These are phyloP conservation scores for Ephydatia muelleri DNA, from an alignment of 37 sponge, comb jelly and placozoan species.

Conservation along the genomic window DNA sequence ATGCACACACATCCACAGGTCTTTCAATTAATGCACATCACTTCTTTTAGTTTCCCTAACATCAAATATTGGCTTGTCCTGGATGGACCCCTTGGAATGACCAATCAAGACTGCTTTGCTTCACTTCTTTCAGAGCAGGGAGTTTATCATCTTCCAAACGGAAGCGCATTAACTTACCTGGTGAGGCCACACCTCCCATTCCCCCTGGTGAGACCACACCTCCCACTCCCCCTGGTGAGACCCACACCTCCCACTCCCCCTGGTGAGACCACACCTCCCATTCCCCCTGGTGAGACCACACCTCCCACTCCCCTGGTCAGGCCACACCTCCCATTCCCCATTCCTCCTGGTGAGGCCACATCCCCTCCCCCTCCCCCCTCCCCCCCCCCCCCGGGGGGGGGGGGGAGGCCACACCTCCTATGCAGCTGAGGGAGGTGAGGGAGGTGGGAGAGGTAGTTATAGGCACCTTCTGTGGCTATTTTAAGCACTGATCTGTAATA, in stretches of 20 bases:
- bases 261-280: too few relatives aligned
- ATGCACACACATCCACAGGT: too few relatives aligned
- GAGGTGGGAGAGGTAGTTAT: background rate
- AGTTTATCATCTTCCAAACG: conserved; percentile 18
- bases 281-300: too few relatives aligned
- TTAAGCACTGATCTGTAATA: background rate
- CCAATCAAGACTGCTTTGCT: background rate
- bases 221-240: too few relatives aligned
- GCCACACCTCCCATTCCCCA: too few relatives aligned
- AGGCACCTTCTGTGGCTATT: background rate
- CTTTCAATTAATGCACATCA: too few relatives aligned
- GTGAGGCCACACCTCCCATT: background rate
- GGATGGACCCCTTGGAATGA: conserved; percentile 51
- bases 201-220: too few relatives aligned
- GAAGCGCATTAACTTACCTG: conserved; percentile 38
- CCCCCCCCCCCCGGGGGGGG: too few relatives aligned
- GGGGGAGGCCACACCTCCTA: background rate
- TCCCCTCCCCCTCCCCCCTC: background rate
- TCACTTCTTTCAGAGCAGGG: conserved; percentile 18
- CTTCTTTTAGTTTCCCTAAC: background rate
- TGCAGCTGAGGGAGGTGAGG: too few relatives aligned
- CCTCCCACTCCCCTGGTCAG: too few relatives aligned
- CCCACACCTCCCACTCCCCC: too few relatives aligned
- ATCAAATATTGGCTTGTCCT: conserved; percentile 64
- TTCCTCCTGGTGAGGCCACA: conserved; percentile 2